Percentiles rank a stretch among this genome's conserved stretches.
Evolutionary conservation across 2,888 invertebrate species (phyloP).

Genomic region (Acleris sparsana): DNA sequence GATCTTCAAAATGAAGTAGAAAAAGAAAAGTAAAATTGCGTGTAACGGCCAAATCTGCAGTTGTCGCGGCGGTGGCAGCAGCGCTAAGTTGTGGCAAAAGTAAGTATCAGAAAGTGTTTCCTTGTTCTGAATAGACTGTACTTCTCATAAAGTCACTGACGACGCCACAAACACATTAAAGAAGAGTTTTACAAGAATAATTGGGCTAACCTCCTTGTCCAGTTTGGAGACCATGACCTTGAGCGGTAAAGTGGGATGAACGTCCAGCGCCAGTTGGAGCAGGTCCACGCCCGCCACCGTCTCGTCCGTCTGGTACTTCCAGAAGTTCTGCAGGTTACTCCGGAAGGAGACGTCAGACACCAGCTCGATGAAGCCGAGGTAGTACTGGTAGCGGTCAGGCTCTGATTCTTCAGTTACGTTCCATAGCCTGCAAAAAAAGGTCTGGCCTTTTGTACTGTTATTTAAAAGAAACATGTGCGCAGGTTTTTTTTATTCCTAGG

Average conservation of each 20-base stretch:
- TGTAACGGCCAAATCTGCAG: no score
- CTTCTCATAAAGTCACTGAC: no score
- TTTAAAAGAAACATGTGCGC: not conserved
- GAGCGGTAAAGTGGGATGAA: constrained; percentile 62
- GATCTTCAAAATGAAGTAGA: no score
- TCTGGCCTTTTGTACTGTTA: not conserved
- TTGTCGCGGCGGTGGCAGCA: no score
- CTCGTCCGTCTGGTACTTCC: constrained; percentile 86
- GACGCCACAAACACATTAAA: no score
- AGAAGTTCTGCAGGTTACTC: constrained; percentile 85
- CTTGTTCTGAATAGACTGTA: no score
- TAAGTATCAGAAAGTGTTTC: no score
- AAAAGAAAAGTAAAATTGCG: no score
- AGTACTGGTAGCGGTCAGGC: constrained; percentile 65
- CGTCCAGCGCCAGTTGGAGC: constrained; percentile 83
- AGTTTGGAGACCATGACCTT: constrained; percentile 50
- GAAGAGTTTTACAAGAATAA: not conserved
- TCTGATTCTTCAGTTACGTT: constrained; percentile 69
- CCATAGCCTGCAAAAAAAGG: constrained; percentile 58
- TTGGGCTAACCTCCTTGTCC: constrained; percentile 37
- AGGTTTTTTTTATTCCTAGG: no score
- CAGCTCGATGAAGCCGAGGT: constrained; percentile 70
- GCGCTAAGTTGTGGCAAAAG: no score
- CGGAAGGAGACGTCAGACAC: constrained; percentile 75
- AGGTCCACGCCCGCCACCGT: constrained; percentile 82